Conservation (phyloP, 2,797 vertebrate species). For the Neoniphon sammara region DNA sequence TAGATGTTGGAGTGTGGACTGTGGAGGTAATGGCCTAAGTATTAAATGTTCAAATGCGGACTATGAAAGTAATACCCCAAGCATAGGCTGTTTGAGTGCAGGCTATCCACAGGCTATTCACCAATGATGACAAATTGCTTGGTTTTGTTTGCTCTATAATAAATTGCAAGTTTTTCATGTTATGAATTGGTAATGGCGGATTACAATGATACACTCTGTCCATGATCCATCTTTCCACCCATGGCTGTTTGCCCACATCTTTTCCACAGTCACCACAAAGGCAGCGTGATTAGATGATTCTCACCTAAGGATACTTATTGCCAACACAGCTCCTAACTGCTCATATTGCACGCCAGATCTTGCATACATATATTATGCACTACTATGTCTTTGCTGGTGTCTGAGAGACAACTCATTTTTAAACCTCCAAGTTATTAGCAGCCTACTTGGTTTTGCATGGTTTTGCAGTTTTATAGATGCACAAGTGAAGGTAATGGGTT, state of each 20-base stretch:
- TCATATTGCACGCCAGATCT: background rate
- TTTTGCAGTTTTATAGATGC: constrained; percentile 41
- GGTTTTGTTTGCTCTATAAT: background rate
- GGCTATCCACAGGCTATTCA: background rate
- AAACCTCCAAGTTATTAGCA: constrained; percentile 41
- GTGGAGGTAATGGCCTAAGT: constrained; percentile 13
- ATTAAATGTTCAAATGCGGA: constrained; percentile 21
- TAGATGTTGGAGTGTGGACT: constrained; percentile 12
- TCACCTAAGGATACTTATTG: background rate
- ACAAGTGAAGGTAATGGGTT: constrained; percentile 61
- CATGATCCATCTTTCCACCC: background rate
- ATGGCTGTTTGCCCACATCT: constrained; percentile 15
- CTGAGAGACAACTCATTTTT: constrained; percentile 36
- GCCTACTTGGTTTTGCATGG: constrained; percentile 39
- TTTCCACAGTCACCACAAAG: background rate
- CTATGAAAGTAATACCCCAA: constrained; percentile 3
- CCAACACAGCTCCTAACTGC: constrained; percentile 7
- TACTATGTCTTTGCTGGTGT: constrained; percentile 11
- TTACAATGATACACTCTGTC: background rate
- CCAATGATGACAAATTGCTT: background rate
- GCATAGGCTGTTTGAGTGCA: constrained; percentile 3
- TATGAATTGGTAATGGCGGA: background rate
- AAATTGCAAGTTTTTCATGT: background rate
- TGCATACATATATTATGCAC: constrained; percentile 42
- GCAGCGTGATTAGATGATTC: background rate